Conservation (phyloP, 2,113 vertebrate genomes). For the Oryctolagus cuniculus region DNA sequence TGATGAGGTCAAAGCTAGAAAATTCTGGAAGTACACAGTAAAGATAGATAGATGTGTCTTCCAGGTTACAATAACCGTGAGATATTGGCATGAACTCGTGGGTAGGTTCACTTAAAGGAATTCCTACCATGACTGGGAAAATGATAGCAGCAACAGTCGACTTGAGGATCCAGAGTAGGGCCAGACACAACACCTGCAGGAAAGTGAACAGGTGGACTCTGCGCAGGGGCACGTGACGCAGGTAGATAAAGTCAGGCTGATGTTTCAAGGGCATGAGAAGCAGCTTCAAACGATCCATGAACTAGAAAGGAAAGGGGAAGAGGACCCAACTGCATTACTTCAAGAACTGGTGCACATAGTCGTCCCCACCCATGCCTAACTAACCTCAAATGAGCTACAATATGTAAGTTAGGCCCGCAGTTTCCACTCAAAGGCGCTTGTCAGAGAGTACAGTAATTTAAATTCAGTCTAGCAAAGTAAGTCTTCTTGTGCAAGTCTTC, state of each 20-base stretch:
- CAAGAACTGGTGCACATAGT: background rate
- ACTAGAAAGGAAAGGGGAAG: slow-evolving; percentile 86
- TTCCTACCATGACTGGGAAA: slow-evolving; percentile 97
- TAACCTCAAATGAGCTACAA: background rate
- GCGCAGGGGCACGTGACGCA: slow-evolving; percentile 96
- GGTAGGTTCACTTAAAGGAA: background rate
- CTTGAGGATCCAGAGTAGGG: slow-evolving; percentile 98
- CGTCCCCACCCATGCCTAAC: background rate
- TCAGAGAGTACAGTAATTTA: background rate
- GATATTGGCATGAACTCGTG: too few species aligned
- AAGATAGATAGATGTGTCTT: background rate
- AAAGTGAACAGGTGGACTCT: slow-evolving; percentile 98
- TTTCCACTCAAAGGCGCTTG: background rate
- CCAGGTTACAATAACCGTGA: background rate
- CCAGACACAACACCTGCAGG: slow-evolving; percentile 95
- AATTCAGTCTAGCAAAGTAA: background rate
- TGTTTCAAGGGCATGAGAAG: slow-evolving; percentile 99
- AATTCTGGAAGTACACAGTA: background rate
- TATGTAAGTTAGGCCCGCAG: background rate
- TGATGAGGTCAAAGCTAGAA: background rate
- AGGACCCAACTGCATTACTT: background rate
- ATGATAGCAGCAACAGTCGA: slow-evolving; percentile 99
- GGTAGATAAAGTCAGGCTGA: slow-evolving; percentile 98
- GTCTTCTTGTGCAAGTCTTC: background rate
- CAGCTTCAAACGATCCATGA: slow-evolving; percentile 98